These are phyloP conservation scores for Zonotrichia leucophrys DNA, from an alignment of 2,113 vertebrate genomes.

Conservation along the genomic window DNA sequence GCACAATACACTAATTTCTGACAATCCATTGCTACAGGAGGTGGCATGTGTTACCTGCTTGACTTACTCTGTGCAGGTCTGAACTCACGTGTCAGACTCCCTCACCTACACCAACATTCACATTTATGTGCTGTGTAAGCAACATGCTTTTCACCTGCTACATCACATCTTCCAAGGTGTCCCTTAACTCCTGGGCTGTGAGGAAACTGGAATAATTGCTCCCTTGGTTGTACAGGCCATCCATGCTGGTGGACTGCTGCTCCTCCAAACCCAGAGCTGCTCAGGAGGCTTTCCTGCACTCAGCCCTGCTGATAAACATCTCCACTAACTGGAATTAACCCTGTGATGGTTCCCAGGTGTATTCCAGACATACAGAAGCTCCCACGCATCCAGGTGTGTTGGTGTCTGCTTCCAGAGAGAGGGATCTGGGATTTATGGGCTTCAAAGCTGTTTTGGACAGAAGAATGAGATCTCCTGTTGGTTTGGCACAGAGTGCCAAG, in stretches of 20 bases:
- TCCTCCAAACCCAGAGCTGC: neutral
- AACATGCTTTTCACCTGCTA: neutral
- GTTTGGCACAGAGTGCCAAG: accelerated
- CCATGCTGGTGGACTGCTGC: neutral
- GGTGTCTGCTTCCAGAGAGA: neutral
- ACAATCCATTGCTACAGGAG: neutral
- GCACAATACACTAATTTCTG: neutral
- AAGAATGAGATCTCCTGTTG: neutral
- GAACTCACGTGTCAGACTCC: neutral
- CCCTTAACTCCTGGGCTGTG: neutral
- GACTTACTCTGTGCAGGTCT: accelerated
- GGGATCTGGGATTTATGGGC: neutral
- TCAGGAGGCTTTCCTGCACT: neutral
- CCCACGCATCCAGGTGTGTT: neutral
- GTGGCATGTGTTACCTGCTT: neutral
- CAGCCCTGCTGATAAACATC: neutral
- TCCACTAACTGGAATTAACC: neutral
- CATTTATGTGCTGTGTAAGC: neutral
- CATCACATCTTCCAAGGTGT: neutral
- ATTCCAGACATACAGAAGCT: neutral
- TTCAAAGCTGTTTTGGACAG: neutral
- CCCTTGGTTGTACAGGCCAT: too few relatives aligned
- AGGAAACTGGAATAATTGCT: neutral
- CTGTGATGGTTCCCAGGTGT: neutral
- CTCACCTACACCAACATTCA: neutral